A percentile compares a stretch with the other conserved stretches of the same genome.
Evolutionary conservation across 2,113 vertebrate genomes (phyloP).

Genomic region (Lynx canadensis): DNA sequence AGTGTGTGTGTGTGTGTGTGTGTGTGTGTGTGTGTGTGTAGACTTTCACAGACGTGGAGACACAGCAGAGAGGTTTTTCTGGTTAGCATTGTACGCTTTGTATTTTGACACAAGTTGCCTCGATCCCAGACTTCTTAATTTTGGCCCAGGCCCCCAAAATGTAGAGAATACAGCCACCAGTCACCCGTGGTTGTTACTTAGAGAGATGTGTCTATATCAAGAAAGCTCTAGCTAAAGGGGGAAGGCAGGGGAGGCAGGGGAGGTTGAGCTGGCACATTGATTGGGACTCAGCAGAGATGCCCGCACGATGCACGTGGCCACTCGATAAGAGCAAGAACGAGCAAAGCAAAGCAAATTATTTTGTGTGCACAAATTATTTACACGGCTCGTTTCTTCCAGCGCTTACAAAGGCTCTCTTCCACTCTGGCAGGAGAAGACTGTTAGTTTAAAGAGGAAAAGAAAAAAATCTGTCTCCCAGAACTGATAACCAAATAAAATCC

Average conservation of each 20-base stretch:
- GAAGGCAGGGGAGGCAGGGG: not conserved
- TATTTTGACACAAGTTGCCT: conserved; percentile 39
- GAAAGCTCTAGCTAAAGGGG: conserved; percentile 39
- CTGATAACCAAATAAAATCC: conserved; percentile 95
- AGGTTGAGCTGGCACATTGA: not conserved
- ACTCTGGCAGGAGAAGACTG: conserved; percentile 85
- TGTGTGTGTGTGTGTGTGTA: not conserved
- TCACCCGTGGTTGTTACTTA: not conserved
- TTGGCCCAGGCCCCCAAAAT: conserved; percentile 31
- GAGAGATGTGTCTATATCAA: not conserved
- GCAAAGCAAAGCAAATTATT: conserved; percentile 41
- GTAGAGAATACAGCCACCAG: conserved; percentile 15
- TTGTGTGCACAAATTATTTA: conserved; percentile 53
- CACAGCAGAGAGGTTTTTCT: conserved; percentile 49
- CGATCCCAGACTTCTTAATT: conserved; percentile 45
- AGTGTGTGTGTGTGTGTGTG: not conserved
- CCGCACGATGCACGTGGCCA: not conserved
- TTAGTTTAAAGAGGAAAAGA: not conserved
- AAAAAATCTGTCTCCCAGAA: conserved; percentile 80
- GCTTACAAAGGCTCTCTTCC: conserved; percentile 73
- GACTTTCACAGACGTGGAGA: not conserved
- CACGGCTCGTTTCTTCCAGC: not conserved
- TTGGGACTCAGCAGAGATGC: not conserved
- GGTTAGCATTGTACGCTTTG: conserved; percentile 17
- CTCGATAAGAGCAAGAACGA: not conserved